Evolutionary conservation across 2,888 invertebrate species (phyloP).

Genomic region (Leistus spinibarbis): DNA sequence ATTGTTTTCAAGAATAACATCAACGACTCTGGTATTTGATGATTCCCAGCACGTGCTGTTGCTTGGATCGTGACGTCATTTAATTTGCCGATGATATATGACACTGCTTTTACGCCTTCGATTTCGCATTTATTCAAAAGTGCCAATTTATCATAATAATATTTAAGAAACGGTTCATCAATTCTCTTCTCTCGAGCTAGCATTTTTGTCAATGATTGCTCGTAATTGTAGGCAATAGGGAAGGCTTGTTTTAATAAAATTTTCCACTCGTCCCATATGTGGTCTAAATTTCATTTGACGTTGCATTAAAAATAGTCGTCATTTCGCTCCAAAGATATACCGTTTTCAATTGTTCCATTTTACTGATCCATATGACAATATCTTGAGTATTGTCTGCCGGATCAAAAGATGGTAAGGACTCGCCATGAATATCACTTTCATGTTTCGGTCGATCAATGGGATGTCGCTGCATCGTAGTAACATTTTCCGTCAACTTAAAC

Average conservation of each 20-base stretch:
- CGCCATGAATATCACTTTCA: no score
- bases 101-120: conserved; percentile 41
- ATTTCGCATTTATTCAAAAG: conserved; percentile 42
- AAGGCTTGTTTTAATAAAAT: no score
- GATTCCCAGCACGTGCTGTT: conserved; percentile 40
- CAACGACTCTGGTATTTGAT: conserved; percentile 41
- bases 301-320: conserved; percentile 35
- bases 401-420: no score
- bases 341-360: neutral
- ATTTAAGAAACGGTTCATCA: conserved; percentile 41
- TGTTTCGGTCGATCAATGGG: no score
- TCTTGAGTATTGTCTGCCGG: no score
- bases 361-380: neutral
- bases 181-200: conserved; percentile 37
- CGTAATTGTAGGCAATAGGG: conserved; percentile 39
- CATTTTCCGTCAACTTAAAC: no score
- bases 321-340: conserved; percentile 11
- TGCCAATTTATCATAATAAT: conserved; percentile 42
- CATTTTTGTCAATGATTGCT: conserved; percentile 38
- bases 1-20: conserved; percentile 36
- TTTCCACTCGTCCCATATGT: conserved; percentile 40
- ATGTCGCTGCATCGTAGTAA: no score
- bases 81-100: conserved; percentile 43
- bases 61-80: conserved; percentile 40
- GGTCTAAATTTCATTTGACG: conserved; percentile 40